These are phyloP conservation scores for Calephelis perditalis DNA, from an alignment of 2,888 invertebrate species.

Conservation along the genomic window DNA sequence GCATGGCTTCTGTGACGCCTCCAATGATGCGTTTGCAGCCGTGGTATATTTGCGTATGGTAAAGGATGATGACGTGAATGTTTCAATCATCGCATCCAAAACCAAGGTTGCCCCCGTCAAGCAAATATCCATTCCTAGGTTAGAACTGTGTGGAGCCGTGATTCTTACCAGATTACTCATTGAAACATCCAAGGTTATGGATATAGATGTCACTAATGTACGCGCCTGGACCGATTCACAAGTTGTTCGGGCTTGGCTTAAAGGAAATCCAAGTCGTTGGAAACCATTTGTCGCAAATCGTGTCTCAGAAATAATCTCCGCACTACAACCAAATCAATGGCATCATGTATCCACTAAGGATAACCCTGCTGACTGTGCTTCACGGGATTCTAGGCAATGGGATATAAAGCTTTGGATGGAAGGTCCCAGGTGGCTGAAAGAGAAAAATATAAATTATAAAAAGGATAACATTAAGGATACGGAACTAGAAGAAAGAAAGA, in stretches of 20 bases:
- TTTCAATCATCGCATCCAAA: constrained; percentile 12
- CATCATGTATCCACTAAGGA: constrained; percentile 26
- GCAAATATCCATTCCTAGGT: constrained; percentile 13
- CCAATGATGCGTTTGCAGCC: constrained; percentile 25
- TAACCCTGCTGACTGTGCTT: constrained; percentile 37
- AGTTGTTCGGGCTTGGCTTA: constrained; percentile 21
- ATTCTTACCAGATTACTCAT: constrained; percentile 16
- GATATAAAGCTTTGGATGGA: constrained; percentile 22
- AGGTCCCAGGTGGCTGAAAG: constrained; percentile 27
- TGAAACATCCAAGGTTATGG: constrained; percentile 13
- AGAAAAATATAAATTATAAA: constrained; percentile 11
- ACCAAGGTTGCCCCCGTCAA: constrained; percentile 15
- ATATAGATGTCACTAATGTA: constrained; percentile 9
- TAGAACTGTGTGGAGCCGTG: constrained; percentile 17
- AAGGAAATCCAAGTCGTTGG: constrained; percentile 21
- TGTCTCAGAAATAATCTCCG: constrained; percentile 27
- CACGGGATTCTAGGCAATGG: constrained; percentile 29
- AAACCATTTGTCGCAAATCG: constrained; percentile 22
- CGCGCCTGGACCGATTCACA: constrained; percentile 25
- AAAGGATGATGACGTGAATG: constrained; percentile 12
- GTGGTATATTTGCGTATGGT: constrained; percentile 20
- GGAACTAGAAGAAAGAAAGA: neutral
- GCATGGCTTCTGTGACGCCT: constrained; percentile 30
- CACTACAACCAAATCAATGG: constrained; percentile 26
- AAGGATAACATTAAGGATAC: neutral